A percentile compares a stretch with the other conserved stretches of the same genome.
Conservation (phyloP, 2,888 invertebrate species). For the Hemithea aestivaria region DNA sequence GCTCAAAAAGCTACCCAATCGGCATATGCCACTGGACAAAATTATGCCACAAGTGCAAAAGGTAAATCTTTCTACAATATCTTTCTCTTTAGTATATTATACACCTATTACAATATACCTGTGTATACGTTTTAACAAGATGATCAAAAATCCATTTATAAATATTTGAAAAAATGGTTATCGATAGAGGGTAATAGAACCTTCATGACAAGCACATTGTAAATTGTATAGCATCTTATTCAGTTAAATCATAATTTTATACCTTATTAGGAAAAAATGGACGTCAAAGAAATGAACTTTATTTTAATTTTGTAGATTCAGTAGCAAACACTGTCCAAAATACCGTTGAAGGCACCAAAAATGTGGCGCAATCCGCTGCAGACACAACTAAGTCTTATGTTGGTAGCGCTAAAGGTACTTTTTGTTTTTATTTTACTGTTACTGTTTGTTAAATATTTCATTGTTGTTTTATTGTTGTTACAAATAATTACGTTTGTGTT, state of each 20-base stretch:
- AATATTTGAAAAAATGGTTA: too few species aligned
- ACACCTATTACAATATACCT: too few species aligned
- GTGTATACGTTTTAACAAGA: too few species aligned
- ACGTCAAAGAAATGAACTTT: too few species aligned
- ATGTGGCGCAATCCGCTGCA: conserved; percentile 46
- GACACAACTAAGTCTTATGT: conserved; percentile 52
- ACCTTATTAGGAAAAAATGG: too few species aligned
- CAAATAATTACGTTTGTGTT: conserved; percentile 10
- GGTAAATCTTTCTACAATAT: conserved; percentile 31
- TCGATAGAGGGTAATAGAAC: too few species aligned
- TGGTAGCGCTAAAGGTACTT: conserved; percentile 58
- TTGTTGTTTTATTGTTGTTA: conserved; percentile 18
- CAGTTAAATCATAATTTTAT: neutral
- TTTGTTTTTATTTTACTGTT: conserved; percentile 1
- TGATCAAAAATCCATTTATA: too few species aligned
- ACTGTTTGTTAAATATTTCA: neutral
- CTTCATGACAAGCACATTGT: too few species aligned
- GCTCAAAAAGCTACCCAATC: conserved; percentile 44
- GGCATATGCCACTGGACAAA: conserved; percentile 40
- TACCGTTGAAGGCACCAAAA: conserved; percentile 52
- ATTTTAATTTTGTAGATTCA: conserved; percentile 40
- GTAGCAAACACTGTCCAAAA: conserved; percentile 41
- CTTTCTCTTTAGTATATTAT: too few species aligned
- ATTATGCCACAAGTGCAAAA: conserved; percentile 40
- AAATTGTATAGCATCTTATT: conserved; percentile 14